Base-by-base conservation (phyloP, 2,888 invertebrate genomes). In the Lithophane socia region DNA sequence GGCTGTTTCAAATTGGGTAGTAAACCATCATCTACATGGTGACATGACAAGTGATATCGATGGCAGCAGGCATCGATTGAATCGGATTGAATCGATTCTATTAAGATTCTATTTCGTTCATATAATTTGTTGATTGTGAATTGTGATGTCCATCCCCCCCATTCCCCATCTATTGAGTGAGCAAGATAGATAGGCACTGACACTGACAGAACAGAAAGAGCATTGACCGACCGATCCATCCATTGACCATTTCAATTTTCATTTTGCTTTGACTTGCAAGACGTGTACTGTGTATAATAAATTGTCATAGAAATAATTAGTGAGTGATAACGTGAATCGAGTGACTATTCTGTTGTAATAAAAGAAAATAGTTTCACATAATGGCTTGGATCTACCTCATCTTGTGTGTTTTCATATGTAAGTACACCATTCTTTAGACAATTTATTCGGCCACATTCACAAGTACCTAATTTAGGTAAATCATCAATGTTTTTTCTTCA, bases 351-450 rank as follows among this genome's bases (percentile, higher is more conserved):
- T 72, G 9, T 61, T 65, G 5, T 24, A 12, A 37, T 47, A 54
- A 49, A 47, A 63, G 0, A 54, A 21, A 52, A 37, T 16, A 72
- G 18, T 52, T n/a, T 13, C 24, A 3, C 29, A 81, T 18, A 44
- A 83, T 83, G 83, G 77, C 72, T 63, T 77, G 71, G 75, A 80
- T 75, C 12, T 82, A 66, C n/a, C 16, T 87, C 2, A 44, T 81
- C 24, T 37, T 80, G n/a, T 9, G 73, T 2, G 61, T 80, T 65
- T 60, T 82, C n/a, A 44, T 87, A 64, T 21, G 86, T 86, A 85
- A 86, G 86, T 87, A 61, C 21, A 24, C 12, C 21, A 16, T 54
- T 49, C 0, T 13, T 21, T 49, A 24, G 2, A 58, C 9, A 58
- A 13, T 42, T 49, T 8, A 42, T 75, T 18, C 60, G 60, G 54